Evolutionary conservation across 2,888 invertebrate genomes (phyloP), one percentile per base, ranked within the genome.

Genomic region (Geophilus truncorum): DNA sequence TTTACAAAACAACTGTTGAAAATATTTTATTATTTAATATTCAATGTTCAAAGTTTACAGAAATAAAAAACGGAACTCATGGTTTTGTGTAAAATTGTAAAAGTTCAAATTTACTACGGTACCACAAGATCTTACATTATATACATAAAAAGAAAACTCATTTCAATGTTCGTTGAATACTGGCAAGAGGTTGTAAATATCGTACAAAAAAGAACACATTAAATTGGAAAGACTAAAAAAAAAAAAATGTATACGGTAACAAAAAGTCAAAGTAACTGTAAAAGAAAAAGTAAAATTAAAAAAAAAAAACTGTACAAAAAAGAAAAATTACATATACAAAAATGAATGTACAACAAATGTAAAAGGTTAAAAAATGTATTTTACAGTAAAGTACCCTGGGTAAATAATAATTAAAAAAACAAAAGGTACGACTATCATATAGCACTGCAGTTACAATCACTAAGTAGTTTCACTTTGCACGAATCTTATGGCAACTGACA

Each of bases 51-150:
- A 40, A 12, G 40, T 40, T 34, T 34, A 40, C 40, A 40, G 40
- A 40, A 40, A 40, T 40, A 40, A 40, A 40, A 40, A 40, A 40
- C 9, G 2, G 40, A 40, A 40, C 40, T 40, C 40, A 40, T 40
- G 40, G 40, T 57, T 51, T 57, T 57, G 7, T 57, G 21, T 18
- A 57, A 57, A 57, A 57, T 9, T 57, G 57, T 57, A 57, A 57
- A 57, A 57, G 21, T 18, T 57, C 21, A 57, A 57, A 23, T 57
- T 57, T 57, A 57, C 57, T 57, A n/a, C n/a, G n/a, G n/a, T n/a
- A 57, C 57, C 57, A 57, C 57, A 57, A 57, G 57, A 57, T 57
- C 57, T 57, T 57, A 57, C 57, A 57, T 57, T 57, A 57, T 57
- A 57, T 57, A 57, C 57, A 57, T 7, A 57, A 57, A 57, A 57